Evolutionary conservation across 2,797 vertebrate genomes (phyloP).

Genomic region (Neoniphon sammara): DNA sequence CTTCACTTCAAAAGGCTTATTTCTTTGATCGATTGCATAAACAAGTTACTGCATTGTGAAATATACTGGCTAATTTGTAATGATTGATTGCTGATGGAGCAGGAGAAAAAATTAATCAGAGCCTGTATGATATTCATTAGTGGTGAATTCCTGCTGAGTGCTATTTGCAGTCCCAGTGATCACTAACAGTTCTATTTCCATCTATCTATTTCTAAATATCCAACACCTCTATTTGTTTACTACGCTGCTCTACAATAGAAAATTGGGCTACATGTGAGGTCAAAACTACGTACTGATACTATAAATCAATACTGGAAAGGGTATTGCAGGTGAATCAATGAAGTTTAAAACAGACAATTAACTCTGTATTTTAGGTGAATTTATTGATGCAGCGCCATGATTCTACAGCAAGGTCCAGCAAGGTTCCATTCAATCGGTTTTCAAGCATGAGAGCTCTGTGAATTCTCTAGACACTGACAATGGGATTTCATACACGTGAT

Average conservation of each 20-base stretch:
- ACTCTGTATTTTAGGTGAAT: constrained; percentile 66
- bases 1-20: not conserved
- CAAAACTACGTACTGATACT: constrained; percentile 12
- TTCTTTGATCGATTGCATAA: not conserved
- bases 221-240: not conserved
- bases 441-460: constrained; percentile 61
- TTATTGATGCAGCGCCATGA: constrained; percentile 75
- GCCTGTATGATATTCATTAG: constrained; percentile 6
- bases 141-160: constrained; percentile 1
- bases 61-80: not conserved
- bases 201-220: not conserved
- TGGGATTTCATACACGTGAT: constrained; percentile 52
- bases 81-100: not conserved
- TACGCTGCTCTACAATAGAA: not conserved
- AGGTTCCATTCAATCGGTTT: constrained; percentile 52
- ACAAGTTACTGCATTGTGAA: constrained; percentile 1
- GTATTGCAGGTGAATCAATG: constrained; percentile 29
- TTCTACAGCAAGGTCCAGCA: constrained; percentile 69
- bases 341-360: constrained; percentile 62
- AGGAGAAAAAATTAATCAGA: not conserved
- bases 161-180: not conserved
- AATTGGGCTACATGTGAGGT: constrained; percentile 1
- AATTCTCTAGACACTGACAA: constrained; percentile 48
- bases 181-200: not conserved
- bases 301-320: not conserved